phyloP scores from a whole-genome alignment of 30 jellyfish, hydroid and myxozoan genomes.

The Chironex yamaguchii region DNA sequence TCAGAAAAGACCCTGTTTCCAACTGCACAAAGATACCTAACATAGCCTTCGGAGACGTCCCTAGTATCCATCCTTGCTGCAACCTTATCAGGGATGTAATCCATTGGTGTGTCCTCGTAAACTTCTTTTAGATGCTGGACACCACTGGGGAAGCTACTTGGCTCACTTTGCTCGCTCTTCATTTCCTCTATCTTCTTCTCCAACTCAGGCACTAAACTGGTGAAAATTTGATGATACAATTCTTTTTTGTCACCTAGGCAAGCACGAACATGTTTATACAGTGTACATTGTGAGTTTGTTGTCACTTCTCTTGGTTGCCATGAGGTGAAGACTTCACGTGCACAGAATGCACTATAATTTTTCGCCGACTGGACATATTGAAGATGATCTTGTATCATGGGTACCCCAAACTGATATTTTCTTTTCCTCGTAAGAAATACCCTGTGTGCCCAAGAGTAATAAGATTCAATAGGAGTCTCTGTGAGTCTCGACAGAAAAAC shows the following conservation, averaged over 20 bases:
- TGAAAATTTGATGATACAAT: not conserved
- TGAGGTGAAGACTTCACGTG: conserved; percentile 47
- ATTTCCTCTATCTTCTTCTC: not conserved
- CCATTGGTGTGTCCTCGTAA: not conserved
- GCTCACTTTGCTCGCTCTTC: not conserved
- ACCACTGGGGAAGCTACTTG: not conserved
- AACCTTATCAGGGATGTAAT: not conserved
- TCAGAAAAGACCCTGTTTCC: not conserved
- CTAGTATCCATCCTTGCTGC: not conserved
- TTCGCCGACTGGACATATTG: conserved; percentile 35
- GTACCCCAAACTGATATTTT: conserved; percentile 44
- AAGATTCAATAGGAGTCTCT: not conserved
- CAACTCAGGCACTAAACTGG: not conserved
- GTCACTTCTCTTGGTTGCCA: conserved; percentile 32
- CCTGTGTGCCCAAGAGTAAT: not conserved
- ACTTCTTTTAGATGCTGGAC: not conserved
- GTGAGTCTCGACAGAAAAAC: too few relatives aligned
- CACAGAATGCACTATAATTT: conserved; percentile 26
- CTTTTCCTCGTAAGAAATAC: not conserved
- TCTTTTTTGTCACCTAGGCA: not conserved
- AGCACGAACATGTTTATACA: not conserved
- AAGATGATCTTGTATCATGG: conserved; percentile 30
- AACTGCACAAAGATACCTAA: not conserved
- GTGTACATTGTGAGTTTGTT: not conserved
- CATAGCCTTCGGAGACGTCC: too few relatives aligned